phyloP scores from a whole-genome alignment of 2,797 vertebrate genomes.

The Balearica regulorum region DNA sequence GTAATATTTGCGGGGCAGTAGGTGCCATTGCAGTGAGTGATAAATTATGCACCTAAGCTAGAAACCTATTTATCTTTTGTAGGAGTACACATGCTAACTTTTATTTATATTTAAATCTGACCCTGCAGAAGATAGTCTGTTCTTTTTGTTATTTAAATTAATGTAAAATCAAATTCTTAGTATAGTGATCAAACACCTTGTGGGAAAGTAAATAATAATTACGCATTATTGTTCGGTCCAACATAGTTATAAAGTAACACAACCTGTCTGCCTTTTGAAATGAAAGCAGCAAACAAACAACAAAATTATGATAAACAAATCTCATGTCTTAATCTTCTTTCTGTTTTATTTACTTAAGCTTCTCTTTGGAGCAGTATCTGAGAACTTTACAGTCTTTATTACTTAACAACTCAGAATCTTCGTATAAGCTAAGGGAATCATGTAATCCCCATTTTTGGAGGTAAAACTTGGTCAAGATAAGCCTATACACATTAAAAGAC shows the following conservation, averaged over 20 bases:
- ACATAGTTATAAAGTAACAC: not conserved
- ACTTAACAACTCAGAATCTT: not conserved
- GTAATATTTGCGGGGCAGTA: not conserved
- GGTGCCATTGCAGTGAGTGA: not conserved
- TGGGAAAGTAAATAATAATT: not conserved
- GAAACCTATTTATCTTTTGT: not conserved
- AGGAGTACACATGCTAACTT: not conserved
- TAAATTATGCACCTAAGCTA: not conserved
- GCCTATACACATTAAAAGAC: not conserved
- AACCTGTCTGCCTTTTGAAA: not conserved
- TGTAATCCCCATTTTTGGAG: not conserved
- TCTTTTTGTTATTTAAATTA: conserved; percentile 7
- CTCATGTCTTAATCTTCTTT: not conserved
- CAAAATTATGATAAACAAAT: not conserved
- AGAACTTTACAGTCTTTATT: not conserved
- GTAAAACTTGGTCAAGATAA: not conserved
- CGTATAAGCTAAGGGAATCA: not conserved
- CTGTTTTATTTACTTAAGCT: not conserved
- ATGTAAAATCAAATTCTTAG: not conserved
- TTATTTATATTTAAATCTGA: not conserved
- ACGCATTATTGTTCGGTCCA: not conserved
- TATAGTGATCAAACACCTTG: not conserved
- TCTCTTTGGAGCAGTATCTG: not conserved
- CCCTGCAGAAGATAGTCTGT: not conserved
- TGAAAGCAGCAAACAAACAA: not conserved